Conservation (phyloP, 2,113 vertebrate species). For the Shinisaurus crocodilurus region DNA sequence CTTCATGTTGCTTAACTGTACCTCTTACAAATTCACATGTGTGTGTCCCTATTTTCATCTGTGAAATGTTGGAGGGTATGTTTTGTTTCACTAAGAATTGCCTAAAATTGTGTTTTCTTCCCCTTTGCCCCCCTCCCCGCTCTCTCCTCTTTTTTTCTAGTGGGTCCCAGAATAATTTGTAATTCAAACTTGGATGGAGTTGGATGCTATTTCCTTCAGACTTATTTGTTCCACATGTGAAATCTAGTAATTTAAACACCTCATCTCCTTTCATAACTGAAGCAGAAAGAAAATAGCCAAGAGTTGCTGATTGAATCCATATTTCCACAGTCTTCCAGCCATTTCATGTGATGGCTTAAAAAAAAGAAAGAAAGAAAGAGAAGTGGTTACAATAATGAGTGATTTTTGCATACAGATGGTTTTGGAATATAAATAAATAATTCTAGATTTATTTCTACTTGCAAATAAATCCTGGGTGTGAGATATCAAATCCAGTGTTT, state of each 20-base stretch:
- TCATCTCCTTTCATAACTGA: slow-evolving; percentile 79
- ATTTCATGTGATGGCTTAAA: slow-evolving; percentile 69
- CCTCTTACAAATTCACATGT: too few species aligned
- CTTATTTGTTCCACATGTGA: slow-evolving; percentile 84
- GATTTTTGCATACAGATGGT: slow-evolving; percentile 48
- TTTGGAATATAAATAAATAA: slow-evolving; percentile 55
- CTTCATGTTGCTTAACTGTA: too few species aligned
- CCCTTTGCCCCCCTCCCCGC: slow-evolving; percentile 50
- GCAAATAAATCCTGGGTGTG: slow-evolving; percentile 69
- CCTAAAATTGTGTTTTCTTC: slow-evolving; percentile 75
- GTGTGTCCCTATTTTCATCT: too few species aligned
- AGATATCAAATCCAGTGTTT: slow-evolving; percentile 65
- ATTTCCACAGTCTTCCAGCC: slow-evolving; percentile 71
- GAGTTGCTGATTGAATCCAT: slow-evolving; percentile 76
- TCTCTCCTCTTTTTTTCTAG: slow-evolving; percentile 66
- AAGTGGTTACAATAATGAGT: slow-evolving; percentile 66
- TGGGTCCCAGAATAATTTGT: slow-evolving; percentile 76
- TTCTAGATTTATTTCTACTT: slow-evolving; percentile 67
- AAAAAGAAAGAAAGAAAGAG: slow-evolving; percentile 39
- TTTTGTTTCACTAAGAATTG: slow-evolving; percentile 60
- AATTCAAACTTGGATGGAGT: slow-evolving; percentile 81
- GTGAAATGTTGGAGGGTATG: too few species aligned
- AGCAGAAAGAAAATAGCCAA: slow-evolving; percentile 63
- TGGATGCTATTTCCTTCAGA: slow-evolving; percentile 79
- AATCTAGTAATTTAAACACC: slow-evolving; percentile 83